These are phyloP conservation scores for Platanista minor DNA, from an alignment of 2,113 vertebrate species.

Conservation along the genomic window DNA sequence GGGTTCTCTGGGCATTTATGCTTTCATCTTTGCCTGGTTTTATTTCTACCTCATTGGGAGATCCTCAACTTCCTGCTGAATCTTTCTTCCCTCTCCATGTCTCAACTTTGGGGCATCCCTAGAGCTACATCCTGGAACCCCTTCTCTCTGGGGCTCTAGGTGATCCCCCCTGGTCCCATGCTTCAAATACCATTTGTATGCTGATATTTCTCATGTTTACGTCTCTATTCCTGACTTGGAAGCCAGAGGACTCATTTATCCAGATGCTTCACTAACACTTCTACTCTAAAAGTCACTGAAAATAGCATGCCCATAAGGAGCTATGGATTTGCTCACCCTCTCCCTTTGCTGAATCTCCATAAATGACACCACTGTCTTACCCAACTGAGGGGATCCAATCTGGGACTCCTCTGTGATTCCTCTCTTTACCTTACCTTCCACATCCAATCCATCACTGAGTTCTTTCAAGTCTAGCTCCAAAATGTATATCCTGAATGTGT, in stretches of 20 bases:
- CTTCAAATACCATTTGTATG: not conserved
- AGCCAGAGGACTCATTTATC: not conserved
- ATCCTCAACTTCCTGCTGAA: not conserved
- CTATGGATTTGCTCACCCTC: not conserved
- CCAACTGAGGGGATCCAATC: not conserved
- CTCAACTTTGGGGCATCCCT: not conserved
- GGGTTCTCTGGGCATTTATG: not conserved
- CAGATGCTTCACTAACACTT: not conserved
- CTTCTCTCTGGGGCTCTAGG: not conserved
- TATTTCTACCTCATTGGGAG: not conserved
- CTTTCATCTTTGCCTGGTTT: not conserved
- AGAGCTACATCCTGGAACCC: not conserved
- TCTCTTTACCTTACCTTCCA: not conserved
- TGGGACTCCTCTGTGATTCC: not conserved
- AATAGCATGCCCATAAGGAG: too few species aligned
- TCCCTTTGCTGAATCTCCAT: not conserved
- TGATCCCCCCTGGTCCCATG: accelerated
- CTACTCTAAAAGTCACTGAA: not conserved
- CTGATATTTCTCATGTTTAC: not conserved
- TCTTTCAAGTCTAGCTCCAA: not conserved
- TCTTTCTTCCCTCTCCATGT: not conserved
- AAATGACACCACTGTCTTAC: not conserved
- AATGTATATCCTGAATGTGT: not conserved
- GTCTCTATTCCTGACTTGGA: not conserved
- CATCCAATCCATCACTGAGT: not conserved